Percentiles rank a stretch among this genome's conserved stretches.
Evolutionary conservation across 2,888 invertebrate genomes (phyloP).

Genomic region (Noctuana brunneofusca): DNA sequence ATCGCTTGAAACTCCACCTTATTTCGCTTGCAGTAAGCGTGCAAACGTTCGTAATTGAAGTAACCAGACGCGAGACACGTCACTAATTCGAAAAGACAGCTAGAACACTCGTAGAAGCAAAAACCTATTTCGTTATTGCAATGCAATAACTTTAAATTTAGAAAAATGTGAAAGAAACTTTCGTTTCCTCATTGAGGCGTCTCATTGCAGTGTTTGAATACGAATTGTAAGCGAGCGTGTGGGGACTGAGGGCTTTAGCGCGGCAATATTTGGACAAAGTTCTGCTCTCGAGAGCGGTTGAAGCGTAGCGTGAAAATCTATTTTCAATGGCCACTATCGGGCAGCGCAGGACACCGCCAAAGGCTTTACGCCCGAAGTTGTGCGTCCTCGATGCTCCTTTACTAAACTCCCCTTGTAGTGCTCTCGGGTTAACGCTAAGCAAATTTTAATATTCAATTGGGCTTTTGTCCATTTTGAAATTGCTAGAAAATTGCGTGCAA

Average conservation of each 20-base stretch:
- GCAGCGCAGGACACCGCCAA: constrained; percentile 69
- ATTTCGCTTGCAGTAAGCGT: constrained; percentile 20
- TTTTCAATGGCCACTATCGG: constrained; percentile 82
- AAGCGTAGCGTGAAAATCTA: constrained; percentile 80
- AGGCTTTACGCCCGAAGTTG: constrained; percentile 76
- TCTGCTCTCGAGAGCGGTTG: constrained; percentile 62
- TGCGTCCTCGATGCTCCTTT: constrained; percentile 67
- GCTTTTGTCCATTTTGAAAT: constrained; percentile 56
- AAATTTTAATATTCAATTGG: constrained; percentile 81
- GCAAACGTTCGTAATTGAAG: constrained; percentile 18
- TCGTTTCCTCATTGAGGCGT: constrained; percentile 10
- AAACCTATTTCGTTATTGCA: constrained; percentile 34
- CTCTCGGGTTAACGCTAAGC: constrained; percentile 73
- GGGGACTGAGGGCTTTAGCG: constrained; percentile 29
- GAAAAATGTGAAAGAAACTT: constrained; percentile 10
- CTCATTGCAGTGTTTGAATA: constrained; percentile 9
- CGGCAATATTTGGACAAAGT: constrained; percentile 72
- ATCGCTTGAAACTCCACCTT: constrained; percentile 17
- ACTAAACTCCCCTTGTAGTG: constrained; percentile 65
- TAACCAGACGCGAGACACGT: constrained; percentile 34
- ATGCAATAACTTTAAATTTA: constrained; percentile 26
- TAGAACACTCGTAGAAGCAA: constrained; percentile 39
- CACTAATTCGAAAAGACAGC: constrained; percentile 42
- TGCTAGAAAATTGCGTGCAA: constrained; percentile 44
- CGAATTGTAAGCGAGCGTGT: constrained; percentile 22